Conservation (phyloP, 1,140 invertebrate genomes). For the Nephotettix cincticeps region DNA sequence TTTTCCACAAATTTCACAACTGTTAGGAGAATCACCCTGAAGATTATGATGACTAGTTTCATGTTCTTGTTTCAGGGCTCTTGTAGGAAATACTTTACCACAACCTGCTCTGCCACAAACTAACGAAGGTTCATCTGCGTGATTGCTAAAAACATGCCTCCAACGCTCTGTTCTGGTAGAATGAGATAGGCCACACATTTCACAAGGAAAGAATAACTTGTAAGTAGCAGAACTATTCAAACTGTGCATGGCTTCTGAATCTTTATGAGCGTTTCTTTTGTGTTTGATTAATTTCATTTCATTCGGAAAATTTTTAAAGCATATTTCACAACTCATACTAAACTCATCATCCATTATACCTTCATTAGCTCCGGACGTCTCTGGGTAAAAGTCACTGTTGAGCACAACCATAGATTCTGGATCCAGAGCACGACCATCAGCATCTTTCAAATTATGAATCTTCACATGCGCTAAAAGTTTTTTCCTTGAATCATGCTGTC, state of each 20-base stretch:
- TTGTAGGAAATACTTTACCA: slow-evolving; percentile 54
- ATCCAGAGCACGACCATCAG: slow-evolving; percentile 49
- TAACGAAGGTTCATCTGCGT: slow-evolving; percentile 49
- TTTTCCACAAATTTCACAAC: slow-evolving; percentile 52
- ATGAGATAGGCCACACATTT: slow-evolving; percentile 53
- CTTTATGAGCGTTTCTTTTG: slow-evolving; percentile 50
- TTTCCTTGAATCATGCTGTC: slow-evolving; percentile 58
- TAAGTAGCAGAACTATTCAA: slow-evolving; percentile 38
- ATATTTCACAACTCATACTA: slow-evolving; percentile 50
- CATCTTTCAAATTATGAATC: slow-evolving; percentile 53
- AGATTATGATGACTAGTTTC: slow-evolving; percentile 49
- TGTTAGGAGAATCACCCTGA: slow-evolving; percentile 48
- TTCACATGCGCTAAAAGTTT: slow-evolving; percentile 57
- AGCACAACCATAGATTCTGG: slow-evolving; percentile 44
- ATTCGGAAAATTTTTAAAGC: slow-evolving; percentile 52
- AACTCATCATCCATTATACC: slow-evolving; percentile 47
- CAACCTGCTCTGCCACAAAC: slow-evolving; percentile 50
- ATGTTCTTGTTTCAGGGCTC: slow-evolving; percentile 51
- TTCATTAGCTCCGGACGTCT: not conserved
- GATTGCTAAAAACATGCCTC: slow-evolving; percentile 52
- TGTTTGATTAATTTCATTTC: slow-evolving; percentile 54
- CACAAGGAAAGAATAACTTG: slow-evolving; percentile 54
- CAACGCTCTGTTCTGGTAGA: slow-evolving; percentile 55
- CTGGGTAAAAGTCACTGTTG: slow-evolving; percentile 28
- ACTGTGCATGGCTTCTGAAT: slow-evolving; percentile 24